Evolutionary conservation across 1,140 invertebrate genomes (phyloP).

Genomic region (Stegodyphus mimosarum): DNA sequence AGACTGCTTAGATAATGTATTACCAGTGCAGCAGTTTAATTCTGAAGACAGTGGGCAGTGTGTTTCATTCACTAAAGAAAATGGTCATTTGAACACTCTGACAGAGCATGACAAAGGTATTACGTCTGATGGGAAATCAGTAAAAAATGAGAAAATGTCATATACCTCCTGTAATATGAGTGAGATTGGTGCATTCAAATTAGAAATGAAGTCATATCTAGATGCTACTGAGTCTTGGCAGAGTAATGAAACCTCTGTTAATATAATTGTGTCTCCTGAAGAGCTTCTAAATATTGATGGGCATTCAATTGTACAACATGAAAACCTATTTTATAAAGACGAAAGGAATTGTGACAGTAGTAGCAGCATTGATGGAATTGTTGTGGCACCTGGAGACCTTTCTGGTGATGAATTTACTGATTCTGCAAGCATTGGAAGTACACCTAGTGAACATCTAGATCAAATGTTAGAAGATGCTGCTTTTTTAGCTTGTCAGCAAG

Average conservation of each 20-base stretch:
- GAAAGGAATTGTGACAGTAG: conserved; percentile 6
- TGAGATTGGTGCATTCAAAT: conserved; percentile 33
- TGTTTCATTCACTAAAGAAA: neutral
- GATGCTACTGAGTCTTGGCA: conserved; percentile 20
- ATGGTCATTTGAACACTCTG: neutral
- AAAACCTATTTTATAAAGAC: neutral
- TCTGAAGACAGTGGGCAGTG: neutral
- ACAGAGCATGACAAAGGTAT: neutral
- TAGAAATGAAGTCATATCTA: conserved; percentile 23
- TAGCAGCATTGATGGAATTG: conserved; percentile 10
- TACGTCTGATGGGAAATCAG: neutral
- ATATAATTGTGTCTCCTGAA: conserved; percentile 48
- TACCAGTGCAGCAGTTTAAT: neutral
- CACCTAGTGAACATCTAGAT: conserved; percentile 35
- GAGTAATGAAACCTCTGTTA: conserved; percentile 5
- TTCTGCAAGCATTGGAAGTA: conserved; percentile 53
- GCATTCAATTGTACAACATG: conserved; percentile 14
- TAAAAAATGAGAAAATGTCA: neutral
- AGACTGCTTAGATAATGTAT: conserved; percentile 37
- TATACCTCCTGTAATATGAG: conserved; percentile 47
- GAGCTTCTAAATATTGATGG: conserved; percentile 36
- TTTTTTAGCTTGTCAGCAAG: conserved; percentile 51
- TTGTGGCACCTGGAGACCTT: conserved; percentile 61
- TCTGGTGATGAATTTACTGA: conserved; percentile 61
- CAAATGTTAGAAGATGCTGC: conserved; percentile 53